Conservation (phyloP, 1,140 invertebrate genomes). For the Drosophila orena region DNA sequence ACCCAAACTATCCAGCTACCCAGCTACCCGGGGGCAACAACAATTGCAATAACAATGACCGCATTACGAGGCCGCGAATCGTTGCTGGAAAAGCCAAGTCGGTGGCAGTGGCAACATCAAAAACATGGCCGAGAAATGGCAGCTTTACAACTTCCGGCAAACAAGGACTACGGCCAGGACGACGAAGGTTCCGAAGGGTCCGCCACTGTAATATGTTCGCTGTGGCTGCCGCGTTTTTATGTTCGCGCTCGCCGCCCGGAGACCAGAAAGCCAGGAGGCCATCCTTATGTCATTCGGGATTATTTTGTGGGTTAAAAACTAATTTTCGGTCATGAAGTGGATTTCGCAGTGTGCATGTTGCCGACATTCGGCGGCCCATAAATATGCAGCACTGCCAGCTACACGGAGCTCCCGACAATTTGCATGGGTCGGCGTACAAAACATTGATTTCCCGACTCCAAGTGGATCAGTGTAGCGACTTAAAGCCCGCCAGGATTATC, state of each 20-base stretch:
- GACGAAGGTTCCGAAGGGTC: slow-evolving; percentile 11
- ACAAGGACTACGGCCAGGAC: slow-evolving; percentile 51
- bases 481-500: slow-evolving; percentile 34
- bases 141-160: slow-evolving; percentile 83
- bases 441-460: slow-evolving; percentile 45
- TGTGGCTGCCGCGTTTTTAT: slow-evolving; percentile 33
- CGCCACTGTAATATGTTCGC: slow-evolving; percentile 38
- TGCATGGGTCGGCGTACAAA: slow-evolving; percentile 47
- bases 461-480: slow-evolving; percentile 28
- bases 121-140: slow-evolving; percentile 80
- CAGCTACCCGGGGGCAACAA: slow-evolving; percentile 43
- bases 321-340: slow-evolving; percentile 83
- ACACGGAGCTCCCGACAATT: slow-evolving; percentile 38
- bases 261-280: slow-evolving; percentile 35
- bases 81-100: slow-evolving; percentile 66
- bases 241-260: slow-evolving; percentile 21
- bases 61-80: slow-evolving; percentile 82
- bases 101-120: slow-evolving; percentile 59
- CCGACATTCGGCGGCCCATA: slow-evolving; percentile 68
- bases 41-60: slow-evolving; percentile 74
- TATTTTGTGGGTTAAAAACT: slow-evolving; percentile 84
- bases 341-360: slow-evolving; percentile 65
- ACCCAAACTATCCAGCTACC: background rate
- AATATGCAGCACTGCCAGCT: slow-evolving; percentile 67
- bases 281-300: slow-evolving; percentile 83